Percentiles rank a stretch among this genome's conserved stretches.
Evolutionary conservation across 1,140 invertebrate genomes (phyloP).

Genomic region (Macrocentrus cingulum): DNA sequence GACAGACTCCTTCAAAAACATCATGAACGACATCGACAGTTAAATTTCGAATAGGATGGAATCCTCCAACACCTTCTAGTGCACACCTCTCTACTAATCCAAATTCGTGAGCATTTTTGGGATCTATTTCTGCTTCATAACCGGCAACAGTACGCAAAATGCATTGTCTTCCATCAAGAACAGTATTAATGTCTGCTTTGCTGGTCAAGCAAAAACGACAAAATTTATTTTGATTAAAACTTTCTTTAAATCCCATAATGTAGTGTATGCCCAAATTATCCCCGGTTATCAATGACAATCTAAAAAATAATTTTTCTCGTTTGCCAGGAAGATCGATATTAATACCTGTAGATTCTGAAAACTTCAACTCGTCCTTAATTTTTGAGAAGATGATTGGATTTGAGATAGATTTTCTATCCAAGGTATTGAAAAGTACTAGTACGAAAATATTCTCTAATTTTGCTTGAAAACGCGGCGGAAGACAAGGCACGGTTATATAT

Average conservation of each 20-base stretch:
- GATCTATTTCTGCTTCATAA: conserved; percentile 18
- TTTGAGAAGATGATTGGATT: conserved; percentile 34
- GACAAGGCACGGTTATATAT: conserved; percentile 33
- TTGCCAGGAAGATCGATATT: conserved; percentile 19
- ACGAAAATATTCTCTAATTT: conserved; percentile 39
- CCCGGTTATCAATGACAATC: conserved; percentile 36
- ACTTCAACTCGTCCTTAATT: conserved; percentile 35
- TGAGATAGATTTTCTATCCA: conserved; percentile 34
- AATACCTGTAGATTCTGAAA: conserved; percentile 37
- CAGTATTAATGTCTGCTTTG: conserved; percentile 28
- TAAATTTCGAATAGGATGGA: conserved; percentile 35
- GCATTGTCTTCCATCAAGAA: conserved; percentile 31
- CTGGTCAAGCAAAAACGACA: conserved; percentile 40
- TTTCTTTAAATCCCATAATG: conserved; percentile 39
- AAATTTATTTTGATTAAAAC: conserved; percentile 36
- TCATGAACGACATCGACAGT: conserved; percentile 39
- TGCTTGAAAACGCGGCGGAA: conserved; percentile 30
- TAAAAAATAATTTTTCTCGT: conserved; percentile 33
- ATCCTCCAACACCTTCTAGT: conserved; percentile 17
- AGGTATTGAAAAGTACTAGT: conserved; percentile 34
- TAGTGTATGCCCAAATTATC: conserved; percentile 46
- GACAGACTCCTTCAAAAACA: conserved; percentile 34
- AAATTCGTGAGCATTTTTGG: too few relatives aligned
- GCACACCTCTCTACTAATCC: too few relatives aligned
- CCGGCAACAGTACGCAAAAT: conserved; percentile 23